Evolutionary conservation across 2,113 vertebrate genomes (phyloP).

Genomic region (Zosterops borbonicus): DNA sequence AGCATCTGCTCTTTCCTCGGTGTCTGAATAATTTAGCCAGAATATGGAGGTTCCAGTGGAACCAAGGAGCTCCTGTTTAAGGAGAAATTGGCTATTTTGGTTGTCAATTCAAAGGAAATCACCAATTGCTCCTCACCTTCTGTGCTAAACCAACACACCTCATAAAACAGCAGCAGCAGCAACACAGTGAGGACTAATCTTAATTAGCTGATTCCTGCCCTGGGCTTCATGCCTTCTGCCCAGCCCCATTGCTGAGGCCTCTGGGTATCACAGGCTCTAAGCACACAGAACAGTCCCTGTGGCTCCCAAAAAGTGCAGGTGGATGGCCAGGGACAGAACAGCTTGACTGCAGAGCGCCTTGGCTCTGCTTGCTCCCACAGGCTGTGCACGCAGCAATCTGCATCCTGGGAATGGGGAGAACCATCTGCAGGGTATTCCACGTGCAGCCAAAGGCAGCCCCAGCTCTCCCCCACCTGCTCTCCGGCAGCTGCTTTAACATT

Average conservation of each 20-base stretch:
- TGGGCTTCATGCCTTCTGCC: too few species aligned
- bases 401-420: background rate
- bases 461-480: background rate
- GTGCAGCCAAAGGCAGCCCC: background rate
- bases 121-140: too few species aligned
- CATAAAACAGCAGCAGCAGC: background rate
- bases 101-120: too few species aligned
- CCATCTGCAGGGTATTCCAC: rapidly evolving
- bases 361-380: background rate
- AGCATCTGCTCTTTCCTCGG: constrained; percentile 24
- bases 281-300: background rate
- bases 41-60: background rate
- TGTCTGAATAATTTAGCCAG: constrained; percentile 14
- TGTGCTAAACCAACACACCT: too few species aligned
- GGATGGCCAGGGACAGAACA: background rate
- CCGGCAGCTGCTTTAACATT: rapidly evolving
- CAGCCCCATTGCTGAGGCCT: background rate
- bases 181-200: rapidly evolving
- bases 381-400: background rate
- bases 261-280: background rate
- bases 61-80: background rate
- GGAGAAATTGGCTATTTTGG: background rate
- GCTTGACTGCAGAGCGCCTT: background rate
- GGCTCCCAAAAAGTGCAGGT: background rate
- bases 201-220: background rate